Percentiles rank a stretch among this genome's conserved stretches.
phyloP scores from a whole-genome alignment of 2,113 vertebrate genomes.

The Lota lota region DNA sequence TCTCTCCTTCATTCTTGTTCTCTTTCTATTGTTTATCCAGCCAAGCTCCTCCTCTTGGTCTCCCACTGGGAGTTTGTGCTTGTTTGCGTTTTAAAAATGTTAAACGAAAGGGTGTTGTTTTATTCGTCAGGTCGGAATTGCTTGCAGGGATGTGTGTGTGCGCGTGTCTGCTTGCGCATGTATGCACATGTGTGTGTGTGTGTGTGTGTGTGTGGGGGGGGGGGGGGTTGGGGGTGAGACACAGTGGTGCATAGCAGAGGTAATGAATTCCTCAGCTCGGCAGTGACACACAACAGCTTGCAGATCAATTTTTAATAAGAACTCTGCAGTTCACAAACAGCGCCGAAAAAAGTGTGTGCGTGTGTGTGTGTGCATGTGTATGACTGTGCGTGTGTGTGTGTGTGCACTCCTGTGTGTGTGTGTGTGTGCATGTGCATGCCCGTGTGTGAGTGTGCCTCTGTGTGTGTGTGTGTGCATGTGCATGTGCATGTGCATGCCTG shows the following conservation, averaged over 20 bases:
- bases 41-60: not conserved
- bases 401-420: not conserved
- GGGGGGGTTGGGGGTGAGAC: slow-evolving; percentile 10
- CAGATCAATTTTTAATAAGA: slow-evolving; percentile 81
- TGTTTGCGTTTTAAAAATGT: slow-evolving; percentile 68
- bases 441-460: too few relatives aligned
- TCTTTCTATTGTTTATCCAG: not conserved
- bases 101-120: slow-evolving; percentile 62
- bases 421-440: not conserved
- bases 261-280: slow-evolving; percentile 75
- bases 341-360: slow-evolving; percentile 29
- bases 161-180: not conserved
- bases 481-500: too few relatives aligned
- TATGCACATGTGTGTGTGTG: not conserved
- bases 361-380: not conserved
- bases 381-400: not conserved
- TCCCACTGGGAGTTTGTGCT: slow-evolving; percentile 59
- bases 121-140: slow-evolving; percentile 52
- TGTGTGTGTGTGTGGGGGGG: slow-evolving; percentile 9
- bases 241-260: slow-evolving; percentile 56
- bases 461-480: not conserved
- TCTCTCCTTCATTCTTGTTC: slow-evolving; percentile 9
- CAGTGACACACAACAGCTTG: slow-evolving; percentile 74
- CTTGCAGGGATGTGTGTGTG: slow-evolving; percentile 40
- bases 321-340: slow-evolving; percentile 64